These are phyloP conservation scores for Bucorvus abyssinicus DNA, from an alignment of 2,797 vertebrate species.

Conservation along the genomic window DNA sequence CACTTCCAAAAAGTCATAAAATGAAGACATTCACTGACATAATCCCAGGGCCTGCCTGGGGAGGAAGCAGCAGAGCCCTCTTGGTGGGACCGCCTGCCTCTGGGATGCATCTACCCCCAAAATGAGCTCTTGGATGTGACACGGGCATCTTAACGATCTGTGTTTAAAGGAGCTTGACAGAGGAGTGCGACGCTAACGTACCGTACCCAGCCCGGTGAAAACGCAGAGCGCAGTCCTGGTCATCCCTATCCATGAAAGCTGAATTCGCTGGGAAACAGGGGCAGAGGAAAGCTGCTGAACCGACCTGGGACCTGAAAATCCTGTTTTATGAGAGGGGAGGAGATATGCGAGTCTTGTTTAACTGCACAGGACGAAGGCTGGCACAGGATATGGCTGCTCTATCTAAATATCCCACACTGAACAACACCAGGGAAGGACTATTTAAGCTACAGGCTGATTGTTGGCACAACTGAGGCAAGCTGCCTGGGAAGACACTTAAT, in stretches of 20 bases:
- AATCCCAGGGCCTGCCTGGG: neutral
- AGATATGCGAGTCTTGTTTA: neutral
- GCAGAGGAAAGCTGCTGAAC: neutral
- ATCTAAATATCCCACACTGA: neutral
- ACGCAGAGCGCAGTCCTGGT: neutral
- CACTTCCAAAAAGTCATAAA: constrained; percentile 46
- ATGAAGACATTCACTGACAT: neutral
- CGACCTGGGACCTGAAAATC: neutral
- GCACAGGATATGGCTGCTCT: neutral
- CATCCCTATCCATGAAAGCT: neutral
- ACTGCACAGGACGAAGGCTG: neutral
- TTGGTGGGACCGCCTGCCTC: neutral
- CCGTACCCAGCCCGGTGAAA: rapidly evolving
- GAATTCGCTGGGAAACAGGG: neutral
- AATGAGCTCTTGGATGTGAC: neutral
- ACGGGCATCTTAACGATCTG: neutral
- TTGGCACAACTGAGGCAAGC: neutral
- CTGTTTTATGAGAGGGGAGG: neutral
- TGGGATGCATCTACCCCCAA: neutral
- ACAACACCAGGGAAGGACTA: neutral
- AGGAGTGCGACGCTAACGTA: neutral
- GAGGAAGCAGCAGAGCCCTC: neutral
- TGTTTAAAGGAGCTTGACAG: neutral
- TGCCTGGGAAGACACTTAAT: neutral
- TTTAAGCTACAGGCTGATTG: neutral